These are phyloP conservation scores for Antechinus flavipes DNA, from an alignment of 2,113 vertebrate species.

Conservation along the genomic window DNA sequence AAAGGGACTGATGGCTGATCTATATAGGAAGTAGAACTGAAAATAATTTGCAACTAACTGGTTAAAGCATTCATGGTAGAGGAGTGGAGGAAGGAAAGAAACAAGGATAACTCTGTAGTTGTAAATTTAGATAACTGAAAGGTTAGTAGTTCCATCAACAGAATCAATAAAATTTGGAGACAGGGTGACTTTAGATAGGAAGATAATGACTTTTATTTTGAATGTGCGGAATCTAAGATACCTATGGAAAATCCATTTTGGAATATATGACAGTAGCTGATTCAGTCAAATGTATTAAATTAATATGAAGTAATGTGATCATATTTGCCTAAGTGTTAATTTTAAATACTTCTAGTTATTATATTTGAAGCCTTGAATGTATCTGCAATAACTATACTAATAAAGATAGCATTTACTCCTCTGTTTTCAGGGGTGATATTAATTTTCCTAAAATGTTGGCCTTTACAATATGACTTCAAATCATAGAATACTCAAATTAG, in stretches of 20 bases:
- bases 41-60: not conserved
- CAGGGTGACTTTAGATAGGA: not conserved
- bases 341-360: not conserved
- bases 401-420: not conserved
- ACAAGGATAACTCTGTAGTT: not conserved
- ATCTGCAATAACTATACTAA: constrained; percentile 9
- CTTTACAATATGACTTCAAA: not conserved
- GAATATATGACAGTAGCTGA: not conserved
- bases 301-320: not conserved
- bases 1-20: not conserved
- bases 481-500: not conserved
- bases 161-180: not conserved
- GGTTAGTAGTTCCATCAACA: too few relatives aligned
- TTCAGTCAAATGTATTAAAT: not conserved
- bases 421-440: not conserved
- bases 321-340: not conserved
- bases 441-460: not conserved
- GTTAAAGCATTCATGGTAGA: not conserved
- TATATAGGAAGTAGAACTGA: not conserved
- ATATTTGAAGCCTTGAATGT: not conserved
- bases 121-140: too few relatives aligned
- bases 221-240: not conserved
- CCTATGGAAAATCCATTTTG: not conserved
- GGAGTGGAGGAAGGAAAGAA: not conserved
- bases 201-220: not conserved